Evolutionary conservation across 2,888 invertebrate genomes (phyloP), one percentile per base, ranked within the genome.

Genomic region (Pristionchus maxplancki): DNA sequence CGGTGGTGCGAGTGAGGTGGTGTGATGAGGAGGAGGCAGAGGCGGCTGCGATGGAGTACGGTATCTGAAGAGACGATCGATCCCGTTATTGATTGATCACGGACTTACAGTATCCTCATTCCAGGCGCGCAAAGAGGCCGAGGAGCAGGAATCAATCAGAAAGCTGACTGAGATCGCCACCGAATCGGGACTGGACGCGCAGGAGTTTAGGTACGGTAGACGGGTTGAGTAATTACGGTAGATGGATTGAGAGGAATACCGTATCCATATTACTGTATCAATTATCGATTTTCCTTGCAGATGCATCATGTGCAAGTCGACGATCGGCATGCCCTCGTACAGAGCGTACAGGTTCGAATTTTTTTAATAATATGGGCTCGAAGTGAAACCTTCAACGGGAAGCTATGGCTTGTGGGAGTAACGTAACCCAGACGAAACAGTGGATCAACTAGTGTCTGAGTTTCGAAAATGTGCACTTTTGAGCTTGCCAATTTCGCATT

Each of bases 171-270:
- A 89, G 53, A 90, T 95, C 71, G 89, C 93, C 11, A 86, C 87
- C 40, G 94, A 95, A 88, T 48, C 87, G 28, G 94, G 94, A 2
- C 91, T 94, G 13, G 92, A 92, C 85, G 87, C 91, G 0, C 94
- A 94, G 89, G 92, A 93, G 74, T 94, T 92, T 87, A 88, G 86
- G 86, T 87, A 71, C 64, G 85, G 64, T 34, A 37, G 8, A 74
- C 20, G 20, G 40, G 40, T 74, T 74, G 67, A 71, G 5, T n/a
- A 20, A 37, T 37, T 74, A 74, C 24, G 40, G 71, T 74, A 44
- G 34, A 20, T 34, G 17, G 28, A 28, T 1, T 1, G 44, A 37
- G 24, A n/a, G n/a, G n/a, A n/a, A n/a, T n/a, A n/a, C n/a, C n/a
- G n/a, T n/a, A n/a, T n/a, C n/a, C n/a, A n/a, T n/a, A n/a, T n/a